Conservation (phyloP, 1,140 invertebrate species). For the Procambarus clarkii region DNA sequence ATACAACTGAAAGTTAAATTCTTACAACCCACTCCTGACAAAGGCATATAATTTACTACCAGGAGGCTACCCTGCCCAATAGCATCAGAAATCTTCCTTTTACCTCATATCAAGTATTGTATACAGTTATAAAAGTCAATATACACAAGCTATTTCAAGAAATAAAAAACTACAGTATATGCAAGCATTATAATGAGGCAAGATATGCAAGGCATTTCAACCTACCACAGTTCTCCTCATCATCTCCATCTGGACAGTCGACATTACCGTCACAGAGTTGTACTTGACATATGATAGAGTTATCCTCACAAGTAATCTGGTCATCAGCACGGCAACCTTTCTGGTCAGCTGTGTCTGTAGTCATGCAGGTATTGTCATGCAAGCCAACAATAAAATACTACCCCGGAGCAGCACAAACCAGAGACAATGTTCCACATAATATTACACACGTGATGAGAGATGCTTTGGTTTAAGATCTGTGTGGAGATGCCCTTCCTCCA, state of each 20-base stretch:
- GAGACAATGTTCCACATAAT: not conserved
- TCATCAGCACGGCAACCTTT: slow-evolving; percentile 22
- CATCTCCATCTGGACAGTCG: slow-evolving; percentile 21
- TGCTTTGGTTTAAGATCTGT: no score
- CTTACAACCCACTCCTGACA: no score
- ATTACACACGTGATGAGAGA: not conserved
- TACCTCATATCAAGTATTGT: no score
- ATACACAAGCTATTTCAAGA: no score
- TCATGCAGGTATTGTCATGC: slow-evolving; percentile 30
- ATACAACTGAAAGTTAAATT: no score
- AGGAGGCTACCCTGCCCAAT: no score
- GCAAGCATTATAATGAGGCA: not conserved
- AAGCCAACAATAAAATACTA: not conserved
- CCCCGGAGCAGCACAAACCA: slow-evolving; percentile 1
- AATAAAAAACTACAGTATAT: no score
- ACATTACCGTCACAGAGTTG: slow-evolving; percentile 12
- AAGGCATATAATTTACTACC: no score
- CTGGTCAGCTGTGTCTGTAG: not conserved
- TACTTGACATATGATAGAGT: slow-evolving; percentile 13
- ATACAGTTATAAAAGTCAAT: no score
- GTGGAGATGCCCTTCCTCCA: no score
- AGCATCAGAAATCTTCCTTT: no score
- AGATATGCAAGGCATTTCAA: not conserved
- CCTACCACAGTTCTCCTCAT: slow-evolving; percentile 35
- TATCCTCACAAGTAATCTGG: not conserved